phyloP scores from a whole-genome alignment of 1,140 invertebrate species.

The Odontomachus brunneus region DNA sequence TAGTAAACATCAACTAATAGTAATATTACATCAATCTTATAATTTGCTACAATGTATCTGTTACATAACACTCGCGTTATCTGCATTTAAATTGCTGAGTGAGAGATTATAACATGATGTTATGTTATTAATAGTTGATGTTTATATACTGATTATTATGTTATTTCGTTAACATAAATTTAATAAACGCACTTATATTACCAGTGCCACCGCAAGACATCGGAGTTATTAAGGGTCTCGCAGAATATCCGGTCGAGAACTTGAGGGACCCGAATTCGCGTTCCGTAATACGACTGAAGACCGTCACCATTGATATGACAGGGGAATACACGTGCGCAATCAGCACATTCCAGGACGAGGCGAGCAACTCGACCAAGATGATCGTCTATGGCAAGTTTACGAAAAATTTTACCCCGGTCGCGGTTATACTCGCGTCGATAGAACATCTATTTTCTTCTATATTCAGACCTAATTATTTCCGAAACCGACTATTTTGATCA shows the following conservation, averaged over 20 bases:
- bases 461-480: no score
- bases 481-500: no score
- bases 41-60: no score
- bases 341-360: slow-evolving; percentile 89
- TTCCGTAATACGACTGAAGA: slow-evolving; percentile 89
- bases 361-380: slow-evolving; percentile 88
- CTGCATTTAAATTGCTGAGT: no score
- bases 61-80: no score
- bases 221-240: slow-evolving; percentile 88
- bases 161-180: neutral
- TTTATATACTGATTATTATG: no score
- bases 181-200: neutral
- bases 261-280: slow-evolving; percentile 86
- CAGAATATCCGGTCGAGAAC: slow-evolving; percentile 87
- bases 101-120: no score
- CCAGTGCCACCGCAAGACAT: slow-evolving; percentile 85
- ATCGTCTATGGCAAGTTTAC: slow-evolving; percentile 89
- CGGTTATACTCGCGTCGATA: neutral
- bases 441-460: neutral
- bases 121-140: no score
- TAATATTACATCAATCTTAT: no score
- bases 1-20: no score
- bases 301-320: slow-evolving; percentile 89
- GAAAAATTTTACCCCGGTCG: neutral
- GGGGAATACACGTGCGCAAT: slow-evolving; percentile 91